Evolutionary conservation across 2,888 invertebrate species (phyloP).

Genomic region (Brachyptera putata): DNA sequence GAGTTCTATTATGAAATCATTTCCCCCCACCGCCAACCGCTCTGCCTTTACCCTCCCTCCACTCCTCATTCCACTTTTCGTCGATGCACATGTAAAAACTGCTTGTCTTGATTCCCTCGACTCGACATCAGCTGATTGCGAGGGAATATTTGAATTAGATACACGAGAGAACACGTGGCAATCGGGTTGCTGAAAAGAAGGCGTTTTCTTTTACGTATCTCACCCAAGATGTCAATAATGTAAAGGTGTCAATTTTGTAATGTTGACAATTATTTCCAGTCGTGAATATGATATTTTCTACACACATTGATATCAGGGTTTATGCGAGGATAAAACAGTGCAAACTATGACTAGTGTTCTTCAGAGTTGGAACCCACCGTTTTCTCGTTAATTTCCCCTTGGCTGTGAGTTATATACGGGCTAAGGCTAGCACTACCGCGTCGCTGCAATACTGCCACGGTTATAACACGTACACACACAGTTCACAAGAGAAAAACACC

Average conservation of each 20-base stretch:
- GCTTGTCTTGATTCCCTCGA: constrained; percentile 27
- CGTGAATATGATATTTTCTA: too few relatives aligned
- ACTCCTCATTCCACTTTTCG: background rate
- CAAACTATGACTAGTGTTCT: too few relatives aligned
- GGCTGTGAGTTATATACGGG: too few relatives aligned
- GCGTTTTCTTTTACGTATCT: too few relatives aligned
- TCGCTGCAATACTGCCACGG: background rate
- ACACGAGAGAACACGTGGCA: constrained; percentile 27
- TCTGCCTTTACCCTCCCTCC: constrained; percentile 17
- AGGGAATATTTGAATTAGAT: constrained; percentile 28
- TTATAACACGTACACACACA: background rate
- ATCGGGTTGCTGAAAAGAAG: too few relatives aligned
- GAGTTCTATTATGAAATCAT: constrained; percentile 3
- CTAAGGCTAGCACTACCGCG: background rate
- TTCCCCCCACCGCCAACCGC: background rate
- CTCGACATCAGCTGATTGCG: constrained; percentile 27
- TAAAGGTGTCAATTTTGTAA: too few relatives aligned
- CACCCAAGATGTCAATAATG: too few relatives aligned
- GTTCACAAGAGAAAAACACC: background rate
- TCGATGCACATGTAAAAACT: constrained; percentile 29
- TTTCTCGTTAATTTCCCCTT: background rate
- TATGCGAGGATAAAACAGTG: too few relatives aligned
- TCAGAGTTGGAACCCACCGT: background rate
- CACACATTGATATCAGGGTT: too few relatives aligned
- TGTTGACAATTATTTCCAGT: too few relatives aligned